Percentiles rank a stretch among this genome's conserved stretches.
These are phyloP conservation scores for Prolemur simus DNA, from an alignment of 2,113 vertebrate species.

Conservation along the genomic window DNA sequence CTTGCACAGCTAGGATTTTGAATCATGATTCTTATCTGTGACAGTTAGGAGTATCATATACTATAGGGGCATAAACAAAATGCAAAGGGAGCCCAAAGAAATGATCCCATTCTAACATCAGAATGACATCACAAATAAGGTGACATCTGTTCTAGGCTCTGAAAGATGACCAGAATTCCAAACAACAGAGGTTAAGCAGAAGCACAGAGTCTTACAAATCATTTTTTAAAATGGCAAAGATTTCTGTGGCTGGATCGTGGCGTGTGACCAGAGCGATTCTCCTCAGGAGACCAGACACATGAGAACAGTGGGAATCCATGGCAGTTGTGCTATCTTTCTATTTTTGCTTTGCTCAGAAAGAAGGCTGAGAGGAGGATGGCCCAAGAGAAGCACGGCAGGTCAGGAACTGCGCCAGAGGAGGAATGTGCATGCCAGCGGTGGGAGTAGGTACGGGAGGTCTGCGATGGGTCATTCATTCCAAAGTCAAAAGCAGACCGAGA, in stretches of 20 bases:
- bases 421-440: background rate
- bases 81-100: background rate
- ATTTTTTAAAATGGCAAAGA: background rate
- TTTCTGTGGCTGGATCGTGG: background rate
- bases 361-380: background rate
- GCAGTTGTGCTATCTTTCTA: background rate
- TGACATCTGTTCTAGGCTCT: background rate
- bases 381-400: background rate
- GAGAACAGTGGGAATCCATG: background rate
- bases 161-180: constrained; percentile 1
- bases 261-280: background rate
- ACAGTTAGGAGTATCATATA: background rate
- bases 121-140: background rate
- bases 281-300: background rate
- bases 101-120: background rate
- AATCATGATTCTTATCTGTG: background rate
- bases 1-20: background rate
- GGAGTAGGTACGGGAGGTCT: no score
- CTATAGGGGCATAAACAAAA: background rate
- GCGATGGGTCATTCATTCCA: background rate
- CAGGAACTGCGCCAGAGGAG: background rate
- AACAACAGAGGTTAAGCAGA: background rate
- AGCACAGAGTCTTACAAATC: background rate
- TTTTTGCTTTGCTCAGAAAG: background rate
- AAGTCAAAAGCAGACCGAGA: background rate